Evolutionary conservation across 2,113 vertebrate species (phyloP).

Genomic region (Clupea harengus): DNA sequence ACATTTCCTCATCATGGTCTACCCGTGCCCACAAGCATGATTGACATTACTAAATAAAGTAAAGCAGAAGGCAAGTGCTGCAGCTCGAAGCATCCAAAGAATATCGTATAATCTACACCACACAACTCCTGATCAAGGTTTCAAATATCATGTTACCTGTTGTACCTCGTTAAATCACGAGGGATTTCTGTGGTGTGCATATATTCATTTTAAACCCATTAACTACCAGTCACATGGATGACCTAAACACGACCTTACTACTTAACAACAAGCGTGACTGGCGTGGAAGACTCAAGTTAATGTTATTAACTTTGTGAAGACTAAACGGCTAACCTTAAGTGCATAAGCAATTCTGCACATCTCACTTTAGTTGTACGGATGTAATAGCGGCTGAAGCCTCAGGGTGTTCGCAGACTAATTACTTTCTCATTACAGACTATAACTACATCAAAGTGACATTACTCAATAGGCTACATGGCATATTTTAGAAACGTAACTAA

Average conservation of each 20-base stretch:
- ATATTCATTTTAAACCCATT: slow-evolving; percentile 7
- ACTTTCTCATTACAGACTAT: too few relatives aligned
- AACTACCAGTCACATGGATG: not conserved
- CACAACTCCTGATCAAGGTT: not conserved
- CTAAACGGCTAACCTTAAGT: not conserved
- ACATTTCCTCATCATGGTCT: slow-evolving; percentile 48
- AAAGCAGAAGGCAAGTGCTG: not conserved
- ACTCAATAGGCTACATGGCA: too few relatives aligned
- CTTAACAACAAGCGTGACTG: not conserved
- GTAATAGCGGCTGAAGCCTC: too few relatives aligned
- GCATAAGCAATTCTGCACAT: not conserved
- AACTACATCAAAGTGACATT: too few relatives aligned
- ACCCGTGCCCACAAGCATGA: not conserved
- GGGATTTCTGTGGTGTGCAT: not conserved
- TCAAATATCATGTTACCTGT: not conserved
- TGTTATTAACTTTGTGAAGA: not conserved
- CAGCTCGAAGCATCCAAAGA: not conserved
- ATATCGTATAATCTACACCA: not conserved
- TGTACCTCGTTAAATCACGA: not conserved
- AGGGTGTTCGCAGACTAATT: too few relatives aligned
- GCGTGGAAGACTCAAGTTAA: not conserved
- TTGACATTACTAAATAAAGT: not conserved
- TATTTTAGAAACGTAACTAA: too few relatives aligned
- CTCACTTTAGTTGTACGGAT: too few relatives aligned
- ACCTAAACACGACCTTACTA: not conserved